phyloP scores from a whole-genome alignment of 2,797 vertebrate species.

The Tauraco hartlaubi region DNA sequence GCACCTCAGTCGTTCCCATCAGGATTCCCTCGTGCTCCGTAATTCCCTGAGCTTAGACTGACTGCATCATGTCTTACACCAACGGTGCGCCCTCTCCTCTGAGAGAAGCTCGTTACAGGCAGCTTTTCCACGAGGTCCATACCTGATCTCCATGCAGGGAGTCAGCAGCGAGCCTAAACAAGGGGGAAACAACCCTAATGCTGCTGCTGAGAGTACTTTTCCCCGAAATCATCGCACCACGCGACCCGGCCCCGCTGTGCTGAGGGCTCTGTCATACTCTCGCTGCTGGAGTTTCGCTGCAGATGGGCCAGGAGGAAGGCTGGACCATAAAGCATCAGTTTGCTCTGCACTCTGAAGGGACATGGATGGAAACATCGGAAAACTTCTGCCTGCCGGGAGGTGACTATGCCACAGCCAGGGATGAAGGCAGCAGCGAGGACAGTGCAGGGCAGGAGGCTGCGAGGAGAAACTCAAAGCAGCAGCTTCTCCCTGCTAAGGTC shows the following conservation, averaged over 20 bases:
- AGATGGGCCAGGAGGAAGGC: neutral
- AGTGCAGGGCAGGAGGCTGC: neutral
- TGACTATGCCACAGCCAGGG: neutral
- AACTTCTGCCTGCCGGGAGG: neutral
- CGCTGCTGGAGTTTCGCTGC: neutral
- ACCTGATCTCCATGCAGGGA: neutral
- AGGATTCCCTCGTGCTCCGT: neutral
- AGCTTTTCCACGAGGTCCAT: neutral
- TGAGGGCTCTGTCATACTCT: neutral
- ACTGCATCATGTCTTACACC: neutral
- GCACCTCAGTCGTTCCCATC: neutral
- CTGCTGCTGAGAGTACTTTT: too few relatives aligned
- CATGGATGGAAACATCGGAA: neutral
- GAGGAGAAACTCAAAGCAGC: neutral
- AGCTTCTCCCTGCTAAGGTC: neutral
- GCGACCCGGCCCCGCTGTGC: neutral
- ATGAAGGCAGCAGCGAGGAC: neutral
- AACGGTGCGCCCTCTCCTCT: fast-evolving
- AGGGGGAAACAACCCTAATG: neutral
- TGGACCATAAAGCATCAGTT: neutral
- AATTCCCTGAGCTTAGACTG: neutral
- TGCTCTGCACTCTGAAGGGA: neutral
- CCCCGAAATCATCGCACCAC: fast-evolving
- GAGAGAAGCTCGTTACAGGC: neutral
- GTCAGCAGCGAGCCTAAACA: neutral